A percentile compares a stretch with the other conserved stretches of the same genome.
These are phyloP conservation scores for Polypedilum vanderplanki DNA, from an alignment of 1,140 invertebrate genomes.

Conservation along the genomic window DNA sequence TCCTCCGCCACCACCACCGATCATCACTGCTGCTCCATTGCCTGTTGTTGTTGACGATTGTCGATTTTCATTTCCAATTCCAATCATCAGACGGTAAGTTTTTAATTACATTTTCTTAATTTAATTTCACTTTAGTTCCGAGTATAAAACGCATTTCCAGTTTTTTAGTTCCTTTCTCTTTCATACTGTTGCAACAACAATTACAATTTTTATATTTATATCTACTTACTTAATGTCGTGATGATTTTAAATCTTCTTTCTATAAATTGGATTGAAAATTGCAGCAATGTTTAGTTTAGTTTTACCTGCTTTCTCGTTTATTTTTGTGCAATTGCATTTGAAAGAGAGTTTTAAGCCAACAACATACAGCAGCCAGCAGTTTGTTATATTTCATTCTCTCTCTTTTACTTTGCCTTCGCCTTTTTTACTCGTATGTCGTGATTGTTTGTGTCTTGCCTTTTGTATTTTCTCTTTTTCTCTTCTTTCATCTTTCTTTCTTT, in stretches of 20 bases:
- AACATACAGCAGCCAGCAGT: too few species aligned
- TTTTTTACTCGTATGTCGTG: background rate
- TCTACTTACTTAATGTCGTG: too few species aligned
- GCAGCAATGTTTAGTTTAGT: too few species aligned
- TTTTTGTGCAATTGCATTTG: too few species aligned
- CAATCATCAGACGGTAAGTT: slow-evolving; percentile 22
- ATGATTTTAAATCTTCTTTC: too few species aligned
- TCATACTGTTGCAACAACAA: background rate
- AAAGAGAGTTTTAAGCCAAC: too few species aligned
- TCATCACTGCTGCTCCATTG: background rate
- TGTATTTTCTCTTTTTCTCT: background rate
- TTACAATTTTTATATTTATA: background rate
- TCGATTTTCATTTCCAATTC: slow-evolving; percentile 26
- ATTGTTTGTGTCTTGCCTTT: background rate
- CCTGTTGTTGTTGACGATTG: slow-evolving; percentile 2
- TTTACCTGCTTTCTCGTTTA: too few species aligned
- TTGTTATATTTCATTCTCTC: too few species aligned
- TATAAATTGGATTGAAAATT: too few species aligned
- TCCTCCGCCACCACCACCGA: background rate
- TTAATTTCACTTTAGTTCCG: background rate
- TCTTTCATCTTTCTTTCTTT: background rate
- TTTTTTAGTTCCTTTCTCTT: background rate
- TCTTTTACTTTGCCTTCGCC: too few species aligned
- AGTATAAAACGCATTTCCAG: background rate
- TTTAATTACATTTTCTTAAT: background rate